phyloP scores from a whole-genome alignment of 2,888 invertebrate genomes.

The Pterostichus madidus region DNA sequence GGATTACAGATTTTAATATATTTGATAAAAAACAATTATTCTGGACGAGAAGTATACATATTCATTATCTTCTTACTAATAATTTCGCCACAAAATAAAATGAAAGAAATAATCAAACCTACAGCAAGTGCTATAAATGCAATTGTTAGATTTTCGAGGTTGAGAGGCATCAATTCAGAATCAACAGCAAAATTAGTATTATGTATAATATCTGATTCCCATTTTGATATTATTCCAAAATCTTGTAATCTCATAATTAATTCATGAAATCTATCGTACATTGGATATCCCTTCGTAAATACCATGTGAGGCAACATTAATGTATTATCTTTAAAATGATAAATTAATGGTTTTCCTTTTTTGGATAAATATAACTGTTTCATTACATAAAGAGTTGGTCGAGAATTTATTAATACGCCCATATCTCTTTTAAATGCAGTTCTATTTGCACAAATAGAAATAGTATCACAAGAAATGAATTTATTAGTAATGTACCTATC shows the following conservation, averaged over 20 bases:
- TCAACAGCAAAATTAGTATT: not conserved
- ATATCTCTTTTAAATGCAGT: constrained; percentile 35
- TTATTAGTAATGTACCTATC: constrained; percentile 12
- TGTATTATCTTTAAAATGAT: not conserved
- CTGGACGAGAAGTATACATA: not conserved
- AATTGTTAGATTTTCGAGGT: not conserved
- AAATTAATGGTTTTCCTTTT: constrained; percentile 12
- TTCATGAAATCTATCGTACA: constrained; percentile 28
- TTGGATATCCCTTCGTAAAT: constrained; percentile 32
- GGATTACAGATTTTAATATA: too few relatives aligned
- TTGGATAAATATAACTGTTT: constrained; percentile 4
- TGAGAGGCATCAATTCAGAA: not conserved
- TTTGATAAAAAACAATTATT: too few relatives aligned
- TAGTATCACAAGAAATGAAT: not conserved
- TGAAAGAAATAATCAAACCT: not conserved
- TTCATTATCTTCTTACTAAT: not conserved
- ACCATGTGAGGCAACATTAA: constrained; percentile 15
- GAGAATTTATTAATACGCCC: not conserved
- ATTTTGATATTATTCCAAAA: constrained; percentile 39
- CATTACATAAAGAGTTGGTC: constrained; percentile 5
- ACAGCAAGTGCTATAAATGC: not conserved
- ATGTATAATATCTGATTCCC: constrained; percentile 33
- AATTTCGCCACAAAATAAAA: not conserved
- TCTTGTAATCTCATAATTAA: constrained; percentile 17
- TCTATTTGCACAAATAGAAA: constrained; percentile 6